Evolutionary conservation across 2,888 invertebrate species (phyloP).

Genomic region (Deroplatys truncata): DNA sequence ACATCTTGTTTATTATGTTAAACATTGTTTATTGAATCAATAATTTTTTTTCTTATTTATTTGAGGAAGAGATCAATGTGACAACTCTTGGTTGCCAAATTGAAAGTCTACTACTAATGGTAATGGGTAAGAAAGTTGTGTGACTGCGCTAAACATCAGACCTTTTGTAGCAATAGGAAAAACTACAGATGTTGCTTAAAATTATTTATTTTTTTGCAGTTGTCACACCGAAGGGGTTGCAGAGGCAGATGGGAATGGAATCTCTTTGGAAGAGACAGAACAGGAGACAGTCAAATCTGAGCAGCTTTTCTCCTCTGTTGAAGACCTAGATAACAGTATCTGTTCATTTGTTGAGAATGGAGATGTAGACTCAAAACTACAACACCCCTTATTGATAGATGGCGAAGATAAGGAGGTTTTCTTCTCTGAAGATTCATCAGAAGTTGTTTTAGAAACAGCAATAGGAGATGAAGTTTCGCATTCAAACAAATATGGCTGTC

Average conservation of each 20-base stretch:
- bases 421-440: constrained; percentile 2
- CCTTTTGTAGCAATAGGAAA: too few species aligned
- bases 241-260: not conserved
- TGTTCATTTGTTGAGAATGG: not conserved
- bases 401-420: not conserved
- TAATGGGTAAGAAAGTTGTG: too few species aligned
- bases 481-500: not conserved
- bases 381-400: not conserved
- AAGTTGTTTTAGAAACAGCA: not conserved
- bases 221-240: not conserved
- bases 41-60: not conserved
- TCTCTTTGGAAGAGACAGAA: not conserved
- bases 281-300: not conserved
- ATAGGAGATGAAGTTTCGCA: not conserved
- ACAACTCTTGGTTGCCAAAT: too few species aligned
- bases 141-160: too few species aligned
- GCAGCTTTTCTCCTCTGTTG: not conserved
- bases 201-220: not conserved
- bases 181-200: too few species aligned
- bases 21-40: not conserved
- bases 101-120: too few species aligned
- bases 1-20: too few species aligned
- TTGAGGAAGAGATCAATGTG: too few species aligned
- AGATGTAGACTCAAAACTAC: not conserved
- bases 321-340: not conserved